Conservation (phyloP, 2,888 invertebrate genomes). For the Hedychridium roseum region DNA sequence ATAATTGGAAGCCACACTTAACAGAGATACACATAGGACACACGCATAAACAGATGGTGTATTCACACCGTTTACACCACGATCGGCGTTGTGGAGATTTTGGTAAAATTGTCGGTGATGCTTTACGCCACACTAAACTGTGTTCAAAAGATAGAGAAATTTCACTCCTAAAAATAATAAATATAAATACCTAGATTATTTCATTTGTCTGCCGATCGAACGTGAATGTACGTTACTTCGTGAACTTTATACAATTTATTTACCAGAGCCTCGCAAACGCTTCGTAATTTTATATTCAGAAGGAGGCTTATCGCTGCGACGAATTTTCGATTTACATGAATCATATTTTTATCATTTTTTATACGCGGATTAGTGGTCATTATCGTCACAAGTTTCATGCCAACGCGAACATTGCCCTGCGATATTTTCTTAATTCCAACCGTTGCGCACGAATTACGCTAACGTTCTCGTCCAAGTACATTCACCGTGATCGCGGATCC, state of each 20-base stretch:
- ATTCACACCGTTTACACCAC: slow-evolving; percentile 22
- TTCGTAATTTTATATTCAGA: too few relatives aligned
- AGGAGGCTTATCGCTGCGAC: too few relatives aligned
- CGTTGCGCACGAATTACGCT: too few relatives aligned
- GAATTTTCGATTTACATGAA: too few relatives aligned
- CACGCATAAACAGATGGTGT: slow-evolving; percentile 24
- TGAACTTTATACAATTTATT: too few relatives aligned
- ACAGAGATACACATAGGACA: too few relatives aligned
- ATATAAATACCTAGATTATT: slow-evolving; percentile 44
- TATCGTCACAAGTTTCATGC: too few relatives aligned
- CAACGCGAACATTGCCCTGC: too few relatives aligned
- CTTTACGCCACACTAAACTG: slow-evolving; percentile 61
- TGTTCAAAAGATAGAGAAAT: slow-evolving; percentile 56
- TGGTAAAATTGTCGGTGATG: slow-evolving; percentile 54
- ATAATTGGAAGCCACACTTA: not conserved
- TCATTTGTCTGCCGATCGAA: slow-evolving; percentile 48
- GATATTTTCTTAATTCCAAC: too few relatives aligned
- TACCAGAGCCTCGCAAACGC: too few relatives aligned
- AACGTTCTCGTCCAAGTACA: slow-evolving; percentile 27
- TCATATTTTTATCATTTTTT: too few relatives aligned
- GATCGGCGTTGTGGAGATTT: slow-evolving; percentile 25
- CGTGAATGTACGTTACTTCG: slow-evolving; percentile 46
- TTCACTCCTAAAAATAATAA: slow-evolving; percentile 45
- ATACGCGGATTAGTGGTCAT: too few relatives aligned
- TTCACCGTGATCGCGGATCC: slow-evolving; percentile 39